These are phyloP conservation scores for Drosophila eohydei DNA, from an alignment of 2,888 invertebrate species.

Conservation along the genomic window DNA sequence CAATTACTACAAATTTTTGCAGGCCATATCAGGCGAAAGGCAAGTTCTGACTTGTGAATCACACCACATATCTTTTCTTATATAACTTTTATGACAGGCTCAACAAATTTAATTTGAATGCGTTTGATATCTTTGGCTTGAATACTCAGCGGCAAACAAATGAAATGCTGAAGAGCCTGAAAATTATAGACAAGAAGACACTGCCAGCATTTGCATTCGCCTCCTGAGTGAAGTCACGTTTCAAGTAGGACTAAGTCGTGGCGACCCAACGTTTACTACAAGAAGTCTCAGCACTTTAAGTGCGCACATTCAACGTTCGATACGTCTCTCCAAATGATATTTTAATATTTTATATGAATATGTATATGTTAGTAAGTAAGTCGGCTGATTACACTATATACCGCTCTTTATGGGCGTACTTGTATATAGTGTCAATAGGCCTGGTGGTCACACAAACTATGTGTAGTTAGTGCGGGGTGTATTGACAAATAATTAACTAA, in stretches of 20 bases:
- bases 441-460: conserved; percentile 8
- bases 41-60: conserved; percentile 67
- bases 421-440: conserved; percentile 2
- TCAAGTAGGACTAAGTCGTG: conserved; percentile 36
- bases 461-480: conserved; percentile 13
- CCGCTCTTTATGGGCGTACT: neutral
- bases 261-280: conserved; percentile 15
- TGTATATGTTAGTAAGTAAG: conserved; percentile 30
- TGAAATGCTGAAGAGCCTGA: conserved; percentile 82
- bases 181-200: conserved; percentile 61
- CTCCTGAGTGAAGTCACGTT: conserved; percentile 49
- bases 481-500: conserved; percentile 20
- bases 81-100: conserved; percentile 84
- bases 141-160: conserved; percentile 86
- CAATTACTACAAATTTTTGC: conserved; percentile 94
- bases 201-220: conserved; percentile 73
- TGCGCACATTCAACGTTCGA: conserved; percentile 48
- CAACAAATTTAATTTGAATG: conserved; percentile 87
- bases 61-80: neutral
- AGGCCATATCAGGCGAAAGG: conserved; percentile 90
- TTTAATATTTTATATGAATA: conserved; percentile 8
- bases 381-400: neutral
- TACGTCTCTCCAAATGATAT: conserved; percentile 24
- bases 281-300: conserved; percentile 49
- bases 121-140: conserved; percentile 88